Conservation (phyloP, 2,113 vertebrate genomes). For the Oryzias curvinotus region DNA sequence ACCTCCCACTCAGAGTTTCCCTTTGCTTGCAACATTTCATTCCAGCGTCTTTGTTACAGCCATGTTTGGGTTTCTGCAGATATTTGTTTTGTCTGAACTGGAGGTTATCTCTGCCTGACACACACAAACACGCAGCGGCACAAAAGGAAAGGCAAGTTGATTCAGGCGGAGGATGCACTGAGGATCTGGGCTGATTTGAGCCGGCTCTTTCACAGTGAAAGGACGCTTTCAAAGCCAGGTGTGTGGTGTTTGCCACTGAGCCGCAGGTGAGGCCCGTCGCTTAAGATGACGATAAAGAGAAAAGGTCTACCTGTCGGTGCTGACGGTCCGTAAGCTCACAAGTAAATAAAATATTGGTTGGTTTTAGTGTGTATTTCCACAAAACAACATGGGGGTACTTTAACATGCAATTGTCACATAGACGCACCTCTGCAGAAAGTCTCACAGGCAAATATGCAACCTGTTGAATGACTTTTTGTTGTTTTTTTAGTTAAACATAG, state of each 20-base stretch:
- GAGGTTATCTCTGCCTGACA: conserved; percentile 21
- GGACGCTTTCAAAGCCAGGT: conserved; percentile 27
- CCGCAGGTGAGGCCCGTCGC: conserved; percentile 15
- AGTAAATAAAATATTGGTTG: no score
- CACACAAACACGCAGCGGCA: conserved; percentile 7
- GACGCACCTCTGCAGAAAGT: no score
- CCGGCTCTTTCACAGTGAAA: conserved; percentile 16
- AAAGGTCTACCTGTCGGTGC: neutral
- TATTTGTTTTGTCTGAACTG: conserved; percentile 57
- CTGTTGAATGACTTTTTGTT: no score
- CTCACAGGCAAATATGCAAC: no score
- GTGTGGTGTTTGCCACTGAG: conserved; percentile 10
- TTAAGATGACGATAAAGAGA: neutral
- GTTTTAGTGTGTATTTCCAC: no score
- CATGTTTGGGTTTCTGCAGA: conserved; percentile 50
- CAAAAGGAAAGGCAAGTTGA: conserved; percentile 34
- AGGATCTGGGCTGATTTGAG: conserved; percentile 21
- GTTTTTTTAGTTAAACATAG: no score
- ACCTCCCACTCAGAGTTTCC: neutral
- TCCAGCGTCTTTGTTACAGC: conserved; percentile 23
- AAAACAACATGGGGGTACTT: no score
- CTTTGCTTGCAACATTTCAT: conserved; percentile 7
- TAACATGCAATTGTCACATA: no score
- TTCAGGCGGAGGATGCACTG: conserved; percentile 32
- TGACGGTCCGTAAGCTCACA: no score